Evolutionary conservation across 2,888 invertebrate species (phyloP).

Genomic region (Cheilosia pagana): DNA sequence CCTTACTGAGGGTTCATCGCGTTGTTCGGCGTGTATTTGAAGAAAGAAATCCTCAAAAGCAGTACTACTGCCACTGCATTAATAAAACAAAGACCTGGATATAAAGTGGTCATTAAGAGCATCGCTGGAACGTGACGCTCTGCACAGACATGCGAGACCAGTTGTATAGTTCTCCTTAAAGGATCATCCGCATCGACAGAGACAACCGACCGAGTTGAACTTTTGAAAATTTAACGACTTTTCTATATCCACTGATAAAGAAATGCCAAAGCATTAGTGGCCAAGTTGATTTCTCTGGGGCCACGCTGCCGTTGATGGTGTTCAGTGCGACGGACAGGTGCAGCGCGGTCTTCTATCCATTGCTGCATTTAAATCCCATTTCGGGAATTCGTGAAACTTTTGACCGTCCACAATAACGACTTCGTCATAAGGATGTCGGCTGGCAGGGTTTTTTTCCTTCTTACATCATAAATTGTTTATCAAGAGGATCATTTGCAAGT

Average conservation of each 20-base stretch:
- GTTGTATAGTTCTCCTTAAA: background rate
- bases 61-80: conserved; percentile 24
- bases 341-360: conserved; percentile 8
- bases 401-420: background rate
- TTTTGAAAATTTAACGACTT: conserved; percentile 45
- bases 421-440: conserved; percentile 2
- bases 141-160: conserved; percentile 32
- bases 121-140: conserved; percentile 28
- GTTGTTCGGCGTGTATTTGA: background rate
- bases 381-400: conserved; percentile 43
- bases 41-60: background rate
- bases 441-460: background rate
- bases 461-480: conserved; percentile 25
- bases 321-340: conserved; percentile 26
- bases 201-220: conserved; percentile 10
- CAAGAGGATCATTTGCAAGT: background rate
- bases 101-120: conserved; percentile 42
- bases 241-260: conserved; percentile 25
- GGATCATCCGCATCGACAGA: conserved; percentile 1
- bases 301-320: conserved; percentile 27
- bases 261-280: conserved; percentile 46
- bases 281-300: conserved; percentile 56
- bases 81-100: conserved; percentile 33
- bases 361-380: conserved; percentile 30
- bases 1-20: conserved; percentile 1